Evolutionary conservation across 2,113 vertebrate genomes (phyloP).

Genomic region (Clupea harengus): DNA sequence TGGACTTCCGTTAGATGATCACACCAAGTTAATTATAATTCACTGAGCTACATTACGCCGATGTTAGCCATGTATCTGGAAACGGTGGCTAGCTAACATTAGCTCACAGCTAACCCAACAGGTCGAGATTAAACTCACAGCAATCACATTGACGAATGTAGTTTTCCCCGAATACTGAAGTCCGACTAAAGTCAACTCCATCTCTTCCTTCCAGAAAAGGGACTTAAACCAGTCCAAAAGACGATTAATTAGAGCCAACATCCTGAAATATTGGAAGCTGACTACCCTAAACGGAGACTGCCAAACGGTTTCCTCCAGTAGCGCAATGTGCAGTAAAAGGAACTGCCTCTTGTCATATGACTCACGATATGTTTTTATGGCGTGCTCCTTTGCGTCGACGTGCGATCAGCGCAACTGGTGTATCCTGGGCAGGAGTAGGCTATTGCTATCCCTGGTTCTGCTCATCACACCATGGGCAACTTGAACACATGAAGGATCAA

Average conservation of each 20-base stretch:
- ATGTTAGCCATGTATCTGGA: not conserved
- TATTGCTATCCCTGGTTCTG: not conserved
- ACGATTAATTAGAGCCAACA: constrained; percentile 81
- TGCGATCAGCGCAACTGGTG: not conserved
- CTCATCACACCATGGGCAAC: not conserved
- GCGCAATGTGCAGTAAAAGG: constrained; percentile 41
- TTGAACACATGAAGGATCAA: no score
- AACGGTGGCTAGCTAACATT: constrained; percentile 51
- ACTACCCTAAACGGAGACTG: constrained; percentile 31
- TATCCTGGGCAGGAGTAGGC: not conserved
- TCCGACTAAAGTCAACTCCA: constrained; percentile 87
- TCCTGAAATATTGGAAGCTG: constrained; percentile 53
- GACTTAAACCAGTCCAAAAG: constrained; percentile 85
- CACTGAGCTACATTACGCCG: not conserved
- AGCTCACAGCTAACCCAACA: constrained; percentile 50
- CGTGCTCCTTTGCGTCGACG: not conserved
- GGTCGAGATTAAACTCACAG: constrained; percentile 70
- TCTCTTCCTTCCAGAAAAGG: constrained; percentile 88
- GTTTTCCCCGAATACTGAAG: constrained; percentile 89
- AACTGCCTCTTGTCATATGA: constrained; percentile 49
- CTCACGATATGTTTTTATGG: constrained; percentile 25
- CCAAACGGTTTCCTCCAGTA: constrained; percentile 48
- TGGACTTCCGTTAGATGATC: not conserved
- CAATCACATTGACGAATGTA: constrained; percentile 87
- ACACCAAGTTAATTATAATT: not conserved